Base-by-base conservation (phyloP, 1,140 invertebrate genomes). In the Dreissena polymorpha region DNA sequence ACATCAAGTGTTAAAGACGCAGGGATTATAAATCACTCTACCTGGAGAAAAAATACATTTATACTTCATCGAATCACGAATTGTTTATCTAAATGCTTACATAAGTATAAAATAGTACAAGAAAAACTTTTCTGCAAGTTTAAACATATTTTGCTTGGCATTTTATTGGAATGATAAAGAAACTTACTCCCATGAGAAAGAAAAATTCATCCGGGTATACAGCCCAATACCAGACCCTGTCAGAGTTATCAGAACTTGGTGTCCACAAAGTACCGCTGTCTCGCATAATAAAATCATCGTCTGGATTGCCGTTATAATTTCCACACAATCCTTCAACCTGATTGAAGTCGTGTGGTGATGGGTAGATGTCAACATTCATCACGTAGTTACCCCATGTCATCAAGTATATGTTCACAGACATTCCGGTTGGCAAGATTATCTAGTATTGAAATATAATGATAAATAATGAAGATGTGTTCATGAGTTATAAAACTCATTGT, bases 141-240 rank as follows among this genome's bases (percentile, higher is more conserved):
- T 39, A 2, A 39, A 39, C 8, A 39, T 39, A 39, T 39, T 39
- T 39, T 39, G 39, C 39, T 39, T 2, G 39, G 39, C 39, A 39
- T 39, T 39, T 39, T 5, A 39, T 5, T 39, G 39, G 3, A 39
- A 8, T 39, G 39, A 39, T 39, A 39, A 39, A 39, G 8, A 2
- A 39, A 39, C 39, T 2, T 77, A 77, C 74, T 65, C 63, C 74
- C 74, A 77, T 0, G 74, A 77, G 14, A 67, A 67, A 18, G 74
- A 23, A 55, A n/a, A 77, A 77, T 8, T 77, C 63, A 27, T 76
- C 21, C 13, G 73, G 73, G 21, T 68, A 77, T 16, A 68, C 53
- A 39, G 25, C 49, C 74, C 74, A 77, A 29, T n/a, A 51, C 39
- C 65, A 76, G 21, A 27, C 23, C 18, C 73, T 53, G 13, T 10